These are phyloP conservation scores for Cordilura impudica DNA, from an alignment of 2,888 invertebrate species.

Conservation along the genomic window DNA sequence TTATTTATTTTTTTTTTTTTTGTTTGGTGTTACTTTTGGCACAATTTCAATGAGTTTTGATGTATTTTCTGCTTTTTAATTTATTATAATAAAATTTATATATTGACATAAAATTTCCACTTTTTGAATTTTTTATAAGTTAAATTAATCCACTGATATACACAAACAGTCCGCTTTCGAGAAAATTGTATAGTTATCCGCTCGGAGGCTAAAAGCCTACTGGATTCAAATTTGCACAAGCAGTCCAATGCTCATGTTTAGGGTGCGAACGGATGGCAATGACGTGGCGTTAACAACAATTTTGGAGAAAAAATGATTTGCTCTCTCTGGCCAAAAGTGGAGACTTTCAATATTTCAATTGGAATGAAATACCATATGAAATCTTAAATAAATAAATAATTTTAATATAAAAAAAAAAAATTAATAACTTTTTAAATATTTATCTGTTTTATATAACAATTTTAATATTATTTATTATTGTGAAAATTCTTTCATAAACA, in stretches of 20 bases:
- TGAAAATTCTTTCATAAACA: no score
- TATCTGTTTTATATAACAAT: neutral
- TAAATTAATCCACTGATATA: constrained; percentile 41
- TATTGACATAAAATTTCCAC: constrained; percentile 29
- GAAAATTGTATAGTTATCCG: constrained; percentile 76
- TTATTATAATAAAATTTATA: constrained; percentile 17
- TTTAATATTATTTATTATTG: no score
- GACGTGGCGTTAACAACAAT: constrained; percentile 30
- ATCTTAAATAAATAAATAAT: neutral
- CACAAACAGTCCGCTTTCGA: constrained; percentile 62
- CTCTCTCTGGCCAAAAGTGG: constrained; percentile 21
- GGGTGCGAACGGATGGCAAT: constrained; percentile 54
- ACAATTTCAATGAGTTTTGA: neutral
- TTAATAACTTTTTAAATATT: neutral
- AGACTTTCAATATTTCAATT: constrained; percentile 45
- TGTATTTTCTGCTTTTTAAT: constrained; percentile 18
- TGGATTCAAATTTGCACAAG: constrained; percentile 68
- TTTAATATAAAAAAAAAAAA: neutral
- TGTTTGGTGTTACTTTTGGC: constrained; percentile 9
- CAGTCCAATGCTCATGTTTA: constrained; percentile 27
- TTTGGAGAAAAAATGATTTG: constrained; percentile 32
- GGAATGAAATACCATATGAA: neutral
- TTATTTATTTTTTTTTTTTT: constrained; percentile 26
- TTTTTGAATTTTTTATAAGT: constrained; percentile 62
- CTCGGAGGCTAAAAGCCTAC: constrained; percentile 78